Base-by-base conservation (phyloP, 2,888 invertebrate species). In the Phlogophora meticulosa region DNA sequence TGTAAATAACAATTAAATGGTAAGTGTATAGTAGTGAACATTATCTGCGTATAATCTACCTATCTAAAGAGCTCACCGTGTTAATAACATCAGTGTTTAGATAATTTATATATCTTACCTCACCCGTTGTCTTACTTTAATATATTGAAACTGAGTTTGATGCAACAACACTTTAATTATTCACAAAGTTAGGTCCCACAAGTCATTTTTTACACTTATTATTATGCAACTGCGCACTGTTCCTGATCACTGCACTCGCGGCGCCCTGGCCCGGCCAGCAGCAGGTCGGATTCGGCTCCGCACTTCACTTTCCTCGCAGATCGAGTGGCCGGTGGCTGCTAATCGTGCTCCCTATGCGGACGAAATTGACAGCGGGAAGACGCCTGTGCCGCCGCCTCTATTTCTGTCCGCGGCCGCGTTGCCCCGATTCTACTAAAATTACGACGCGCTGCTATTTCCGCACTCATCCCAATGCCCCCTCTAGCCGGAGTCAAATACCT, bases 401-500 rank as follows among this genome's bases (percentile, higher is more conserved):
- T 95, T 95, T 95, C 91, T 88, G 93, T 93, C 88, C 91, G 92
- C 91, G 95, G 91, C 94, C 93, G 94, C 87, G 93, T 95, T 95
- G 95, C 95, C 95, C 95, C 93, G 95, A 94, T 95, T 95, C 90
- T 91, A 95, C 94, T 95, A 94, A 95, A 95, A 95, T 95, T 95
- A 95, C 93, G 91, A 91, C 92, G 91, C 90, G 91, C 81, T 87
- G 93, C 94, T 95, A 95, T 95, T 95, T 95, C 95, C 95, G 95
- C 94, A 94, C 95, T 91, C 90, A 81, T 90, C 92, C 88, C 88
- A 84, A 86, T 87, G 90, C 88, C 92, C 91, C 87, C 90, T 89
- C 91, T 85, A 82, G 85, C 86, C 83, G 84, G 87, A 89, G 88
- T 91, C 87, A 87, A 91, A 89, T 86, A 88, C 87, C 88, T 91